Evolutionary conservation across 2,113 vertebrate genomes (phyloP).

Genomic region (Bos indicus): DNA sequence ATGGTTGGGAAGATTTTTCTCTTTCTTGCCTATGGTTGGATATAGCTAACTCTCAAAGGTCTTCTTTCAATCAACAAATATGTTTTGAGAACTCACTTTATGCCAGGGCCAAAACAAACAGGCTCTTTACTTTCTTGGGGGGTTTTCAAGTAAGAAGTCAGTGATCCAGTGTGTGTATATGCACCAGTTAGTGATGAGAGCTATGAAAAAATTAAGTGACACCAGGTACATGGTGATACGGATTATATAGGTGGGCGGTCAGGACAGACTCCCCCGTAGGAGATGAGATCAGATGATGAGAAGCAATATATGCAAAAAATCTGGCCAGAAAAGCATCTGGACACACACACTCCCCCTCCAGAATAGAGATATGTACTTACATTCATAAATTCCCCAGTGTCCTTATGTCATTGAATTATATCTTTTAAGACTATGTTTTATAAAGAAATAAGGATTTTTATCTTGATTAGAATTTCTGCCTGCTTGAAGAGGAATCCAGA

Average conservation of each 20-base stretch:
- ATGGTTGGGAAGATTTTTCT: not conserved
- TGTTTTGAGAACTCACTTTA: not conserved
- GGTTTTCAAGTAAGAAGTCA: not conserved
- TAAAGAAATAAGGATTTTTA: not conserved
- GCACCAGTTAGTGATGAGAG: not conserved
- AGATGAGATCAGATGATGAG: not conserved
- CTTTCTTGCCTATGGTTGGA: not conserved
- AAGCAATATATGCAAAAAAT: not conserved
- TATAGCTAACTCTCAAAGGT: not conserved
- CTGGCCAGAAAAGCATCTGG: not conserved
- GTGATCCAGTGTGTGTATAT: not conserved
- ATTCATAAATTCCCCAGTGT: not conserved
- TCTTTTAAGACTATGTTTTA: not conserved
- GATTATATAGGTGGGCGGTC: not conserved
- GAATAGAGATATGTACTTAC: not conserved
- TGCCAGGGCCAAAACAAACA: not conserved
- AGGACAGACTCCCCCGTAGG: not conserved
- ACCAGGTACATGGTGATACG: not conserved
- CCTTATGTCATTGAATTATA: not conserved
- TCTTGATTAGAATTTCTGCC: not conserved
- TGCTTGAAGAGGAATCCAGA: not conserved
- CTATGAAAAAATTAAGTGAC: slow-evolving; percentile 3
- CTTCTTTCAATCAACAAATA: not conserved
- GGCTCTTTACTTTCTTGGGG: not conserved
- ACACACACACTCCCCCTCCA: not conserved